Percentiles rank a stretch among this genome's conserved stretches.
These are phyloP conservation scores for Alfaro cultratus DNA, from an alignment of 2,797 vertebrate species.

Conservation along the genomic window DNA sequence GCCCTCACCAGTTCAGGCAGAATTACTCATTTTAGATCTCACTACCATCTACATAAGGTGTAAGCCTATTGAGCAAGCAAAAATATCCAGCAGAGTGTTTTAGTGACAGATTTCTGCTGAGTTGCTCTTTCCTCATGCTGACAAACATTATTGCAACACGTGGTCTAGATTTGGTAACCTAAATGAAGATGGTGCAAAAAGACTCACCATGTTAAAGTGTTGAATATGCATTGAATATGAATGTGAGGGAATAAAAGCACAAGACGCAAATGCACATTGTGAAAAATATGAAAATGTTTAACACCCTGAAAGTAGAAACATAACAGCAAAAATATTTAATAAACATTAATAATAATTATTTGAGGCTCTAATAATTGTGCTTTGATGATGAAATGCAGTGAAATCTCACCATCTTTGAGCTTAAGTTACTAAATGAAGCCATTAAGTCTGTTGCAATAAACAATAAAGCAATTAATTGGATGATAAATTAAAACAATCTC, in stretches of 20 bases:
- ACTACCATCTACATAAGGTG: background rate
- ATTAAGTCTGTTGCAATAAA: too few species aligned
- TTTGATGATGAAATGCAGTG: background rate
- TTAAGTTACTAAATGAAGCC: background rate
- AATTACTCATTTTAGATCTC: background rate
- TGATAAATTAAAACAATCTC: too few species aligned
- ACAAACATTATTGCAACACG: slow-evolving; percentile 33
- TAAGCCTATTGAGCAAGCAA: background rate
- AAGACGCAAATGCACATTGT: background rate
- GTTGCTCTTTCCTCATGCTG: slow-evolving; percentile 40
- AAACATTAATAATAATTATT: background rate
- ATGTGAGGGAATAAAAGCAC: background rate
- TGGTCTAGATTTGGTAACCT: slow-evolving; percentile 12
- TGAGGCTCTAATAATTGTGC: background rate
- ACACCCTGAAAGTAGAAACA: background rate
- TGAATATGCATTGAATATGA: background rate
- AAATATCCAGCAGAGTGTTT: background rate
- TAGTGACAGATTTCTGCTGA: slow-evolving; percentile 46
- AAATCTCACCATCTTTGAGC: background rate
- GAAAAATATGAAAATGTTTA: background rate
- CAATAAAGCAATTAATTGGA: too few species aligned
- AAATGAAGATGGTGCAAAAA: background rate
- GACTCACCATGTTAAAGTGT: background rate
- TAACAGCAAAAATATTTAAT: background rate
- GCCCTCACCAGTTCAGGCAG: background rate